Percentiles rank a stretch among this genome's conserved stretches.
Evolutionary conservation across 2,797 vertebrate species (phyloP).

Genomic region (Amazona ochrocephala): DNA sequence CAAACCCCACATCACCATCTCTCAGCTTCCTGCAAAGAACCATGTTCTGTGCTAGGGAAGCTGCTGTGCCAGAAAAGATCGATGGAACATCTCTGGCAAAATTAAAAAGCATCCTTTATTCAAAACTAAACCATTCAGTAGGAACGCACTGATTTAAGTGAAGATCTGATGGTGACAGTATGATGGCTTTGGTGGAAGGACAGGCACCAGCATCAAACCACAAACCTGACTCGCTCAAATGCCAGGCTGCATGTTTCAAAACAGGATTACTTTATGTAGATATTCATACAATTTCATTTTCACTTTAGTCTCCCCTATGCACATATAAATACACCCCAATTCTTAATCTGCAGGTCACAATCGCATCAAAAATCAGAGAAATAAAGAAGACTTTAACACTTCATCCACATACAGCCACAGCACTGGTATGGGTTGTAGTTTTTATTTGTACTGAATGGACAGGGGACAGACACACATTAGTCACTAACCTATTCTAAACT

Average conservation of each 20-base stretch:
- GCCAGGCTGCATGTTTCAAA: background rate
- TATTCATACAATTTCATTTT: background rate
- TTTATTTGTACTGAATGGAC: background rate
- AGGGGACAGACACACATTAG: background rate
- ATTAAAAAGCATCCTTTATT: background rate
- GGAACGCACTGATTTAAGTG: background rate
- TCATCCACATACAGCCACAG: background rate
- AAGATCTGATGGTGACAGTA: background rate
- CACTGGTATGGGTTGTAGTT: background rate
- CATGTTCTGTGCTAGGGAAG: accelerated
- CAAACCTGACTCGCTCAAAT: background rate
- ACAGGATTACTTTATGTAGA: background rate
- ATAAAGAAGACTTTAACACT: background rate
- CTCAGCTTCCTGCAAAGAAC: background rate
- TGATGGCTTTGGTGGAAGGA: background rate
- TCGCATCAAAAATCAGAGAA: background rate
- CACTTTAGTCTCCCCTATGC: background rate
- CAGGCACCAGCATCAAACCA: background rate
- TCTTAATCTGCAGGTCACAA: background rate
- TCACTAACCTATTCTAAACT: background rate
- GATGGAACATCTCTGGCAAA: background rate
- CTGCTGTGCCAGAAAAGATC: background rate
- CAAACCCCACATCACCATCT: accelerated
- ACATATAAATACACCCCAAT: background rate
- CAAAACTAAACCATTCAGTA: background rate